Base-by-base conservation (phyloP, 2,888 invertebrate genomes). In the Ephialtes manifestator region DNA sequence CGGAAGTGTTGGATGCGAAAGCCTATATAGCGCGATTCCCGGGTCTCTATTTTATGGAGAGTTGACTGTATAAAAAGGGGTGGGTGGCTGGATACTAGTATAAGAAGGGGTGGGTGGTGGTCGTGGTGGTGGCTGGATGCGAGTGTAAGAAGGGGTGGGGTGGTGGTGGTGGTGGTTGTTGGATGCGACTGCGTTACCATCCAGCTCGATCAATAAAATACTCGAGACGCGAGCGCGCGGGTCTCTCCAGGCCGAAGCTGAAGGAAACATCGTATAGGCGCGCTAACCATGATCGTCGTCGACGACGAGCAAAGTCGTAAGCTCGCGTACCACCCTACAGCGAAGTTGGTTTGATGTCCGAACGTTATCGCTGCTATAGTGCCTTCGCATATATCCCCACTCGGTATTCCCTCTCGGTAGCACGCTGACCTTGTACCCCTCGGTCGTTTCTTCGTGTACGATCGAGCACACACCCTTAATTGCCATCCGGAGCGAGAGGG, bases 141-240 rank as follows among this genome's bases (percentile, higher is more conserved):
- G n/a, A n/a, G 31, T 31, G 15, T 60, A 31, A 39, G 39, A 39
- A 63, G 63, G 39, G 65, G 65, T 8, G 18, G 20, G 18, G n/a
- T n/a, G n/a, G n/a, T n/a, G 18, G n/a, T 82, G 63, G 51, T 31
- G 43, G 48, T 28, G 31, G 67, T 55, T 39, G 18, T 65, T 65
- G 51, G 55, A 53, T 83, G 80, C 80, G 85, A 81, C 85, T 83
- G 87, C 84, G 87, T 86, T 86, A 83, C 82, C 82, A 68, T 76
- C 67, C 76, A 67, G 53, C 51, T 35, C 86, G 87, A 87, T 87
- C 87, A 87, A 87, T 87, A 87, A 87, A 84, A 85, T 13, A 39
- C 48, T 43, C 71, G 74, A 67, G 51, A 74, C 78, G 58, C 39
- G 76, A 48, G 63, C 35, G 35, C 63, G 13, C 13, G 35, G n/a